These are phyloP conservation scores for Leguminivora glycinivorella DNA, from an alignment of 1,140 invertebrate species.

Conservation along the genomic window DNA sequence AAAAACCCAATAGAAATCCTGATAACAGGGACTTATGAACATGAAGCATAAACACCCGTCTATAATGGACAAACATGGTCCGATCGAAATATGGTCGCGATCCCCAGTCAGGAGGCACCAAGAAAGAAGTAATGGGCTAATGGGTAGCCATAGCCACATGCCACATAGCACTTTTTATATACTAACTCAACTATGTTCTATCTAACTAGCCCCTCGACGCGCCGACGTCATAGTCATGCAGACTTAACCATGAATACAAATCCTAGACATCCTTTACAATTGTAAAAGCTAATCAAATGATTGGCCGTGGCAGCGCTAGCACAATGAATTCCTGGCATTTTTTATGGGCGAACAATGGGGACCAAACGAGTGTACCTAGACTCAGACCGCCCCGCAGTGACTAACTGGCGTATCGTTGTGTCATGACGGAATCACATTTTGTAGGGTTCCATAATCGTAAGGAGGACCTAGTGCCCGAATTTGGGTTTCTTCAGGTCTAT, in stretches of 20 bases:
- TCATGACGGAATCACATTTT: constrained; percentile 8
- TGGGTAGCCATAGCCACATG: no score
- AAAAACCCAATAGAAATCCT: no score
- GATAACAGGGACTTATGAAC: no score
- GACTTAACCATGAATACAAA: constrained; percentile 33
- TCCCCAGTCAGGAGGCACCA: no score
- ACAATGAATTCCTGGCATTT: constrained; percentile 23
- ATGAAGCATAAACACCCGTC: no score
- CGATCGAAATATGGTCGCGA: no score
- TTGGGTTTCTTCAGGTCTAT: no score
- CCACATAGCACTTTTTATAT: no score
- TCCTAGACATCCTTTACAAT: constrained; percentile 49
- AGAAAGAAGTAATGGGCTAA: no score
- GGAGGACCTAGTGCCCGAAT: no score
- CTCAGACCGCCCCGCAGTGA: constrained; percentile 12
- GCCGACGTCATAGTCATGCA: constrained; percentile 46
- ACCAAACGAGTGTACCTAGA: constrained; percentile 17
- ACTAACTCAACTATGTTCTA: no score
- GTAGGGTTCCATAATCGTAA: neutral
- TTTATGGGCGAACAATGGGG: constrained; percentile 18
- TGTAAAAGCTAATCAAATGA: constrained; percentile 32
- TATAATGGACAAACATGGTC: no score
- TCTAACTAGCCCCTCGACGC: constrained; percentile 33
- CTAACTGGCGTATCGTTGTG: constrained; percentile 1
- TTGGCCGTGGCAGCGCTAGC: neutral